Conservation (phyloP, 2,113 vertebrate species). For the Sitta europaea region DNA sequence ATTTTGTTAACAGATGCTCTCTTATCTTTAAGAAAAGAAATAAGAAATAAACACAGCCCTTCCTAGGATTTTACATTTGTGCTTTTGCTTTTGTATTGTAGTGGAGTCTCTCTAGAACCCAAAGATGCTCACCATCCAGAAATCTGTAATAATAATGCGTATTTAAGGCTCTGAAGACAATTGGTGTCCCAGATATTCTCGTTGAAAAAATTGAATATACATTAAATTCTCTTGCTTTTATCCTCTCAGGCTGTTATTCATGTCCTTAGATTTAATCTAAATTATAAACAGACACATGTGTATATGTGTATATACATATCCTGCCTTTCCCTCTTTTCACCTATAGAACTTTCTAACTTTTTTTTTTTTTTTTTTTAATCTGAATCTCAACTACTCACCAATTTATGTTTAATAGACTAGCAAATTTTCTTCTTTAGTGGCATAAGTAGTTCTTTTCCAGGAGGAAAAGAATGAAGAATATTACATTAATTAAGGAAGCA, state of each 20-base stretch:
- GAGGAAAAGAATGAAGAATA: background rate
- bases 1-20: background rate
- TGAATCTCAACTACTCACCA: background rate
- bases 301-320: background rate
- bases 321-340: background rate
- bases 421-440: conserved; percentile 4
- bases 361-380: background rate
- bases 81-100: background rate
- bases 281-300: background rate
- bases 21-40: background rate
- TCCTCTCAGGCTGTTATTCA: background rate
- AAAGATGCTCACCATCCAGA: background rate
- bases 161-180: background rate
- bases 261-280: background rate
- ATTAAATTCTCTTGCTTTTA: background rate
- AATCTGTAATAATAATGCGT: background rate
- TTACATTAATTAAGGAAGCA: conserved; percentile 45
- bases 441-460: background rate
- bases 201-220: background rate
- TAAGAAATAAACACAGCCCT: fast-evolving
- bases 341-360: background rate
- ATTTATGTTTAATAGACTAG: conserved; percentile 34
- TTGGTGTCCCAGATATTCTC: background rate
- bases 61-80: background rate
- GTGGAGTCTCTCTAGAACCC: background rate